These are phyloP conservation scores for Bombus huntii DNA, from an alignment of 1,140 invertebrate genomes.

Conservation along the genomic window DNA sequence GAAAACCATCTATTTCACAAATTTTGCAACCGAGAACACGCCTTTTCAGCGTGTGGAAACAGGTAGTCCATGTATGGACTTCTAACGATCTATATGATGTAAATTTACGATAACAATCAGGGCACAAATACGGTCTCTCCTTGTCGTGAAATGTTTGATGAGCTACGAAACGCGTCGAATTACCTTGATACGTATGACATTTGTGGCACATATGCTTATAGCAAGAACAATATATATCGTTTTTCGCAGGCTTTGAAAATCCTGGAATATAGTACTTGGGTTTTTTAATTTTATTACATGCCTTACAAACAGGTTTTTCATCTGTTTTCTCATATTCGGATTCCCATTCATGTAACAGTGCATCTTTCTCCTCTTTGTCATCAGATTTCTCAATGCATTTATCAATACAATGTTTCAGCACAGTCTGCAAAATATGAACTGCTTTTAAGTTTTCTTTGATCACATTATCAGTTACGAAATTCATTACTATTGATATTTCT, in stretches of 20 bases:
- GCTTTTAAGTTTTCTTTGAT: slow-evolving; percentile 57
- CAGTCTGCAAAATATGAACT: slow-evolving; percentile 54
- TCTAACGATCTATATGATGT: slow-evolving; percentile 62
- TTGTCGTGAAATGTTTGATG: slow-evolving; percentile 76
- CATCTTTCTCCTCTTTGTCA: not conserved
- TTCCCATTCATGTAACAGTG: slow-evolving; percentile 51
- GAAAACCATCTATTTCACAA: slow-evolving; percentile 77
- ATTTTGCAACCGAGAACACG: slow-evolving; percentile 72
- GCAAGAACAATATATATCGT: slow-evolving; percentile 74
- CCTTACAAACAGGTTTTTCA: slow-evolving; percentile 47
- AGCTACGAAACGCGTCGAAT: slow-evolving; percentile 56
- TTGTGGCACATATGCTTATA: slow-evolving; percentile 74
- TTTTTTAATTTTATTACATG: slow-evolving; percentile 68
- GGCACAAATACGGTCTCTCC: slow-evolving; percentile 67
- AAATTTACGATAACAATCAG: slow-evolving; percentile 73
- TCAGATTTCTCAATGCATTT: slow-evolving; percentile 41
- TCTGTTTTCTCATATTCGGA: not conserved
- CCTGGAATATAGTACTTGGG: slow-evolving; percentile 73
- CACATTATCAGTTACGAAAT: slow-evolving; percentile 41
- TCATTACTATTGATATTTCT: slow-evolving; percentile 58
- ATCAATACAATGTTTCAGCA: slow-evolving; percentile 45
- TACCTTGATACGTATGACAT: slow-evolving; percentile 73
- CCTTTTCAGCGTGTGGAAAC: slow-evolving; percentile 72
- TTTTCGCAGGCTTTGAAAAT: slow-evolving; percentile 64
- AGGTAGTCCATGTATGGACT: slow-evolving; percentile 75